Base-by-base conservation (phyloP, 2,113 vertebrate species). In the Grus americana region DNA sequence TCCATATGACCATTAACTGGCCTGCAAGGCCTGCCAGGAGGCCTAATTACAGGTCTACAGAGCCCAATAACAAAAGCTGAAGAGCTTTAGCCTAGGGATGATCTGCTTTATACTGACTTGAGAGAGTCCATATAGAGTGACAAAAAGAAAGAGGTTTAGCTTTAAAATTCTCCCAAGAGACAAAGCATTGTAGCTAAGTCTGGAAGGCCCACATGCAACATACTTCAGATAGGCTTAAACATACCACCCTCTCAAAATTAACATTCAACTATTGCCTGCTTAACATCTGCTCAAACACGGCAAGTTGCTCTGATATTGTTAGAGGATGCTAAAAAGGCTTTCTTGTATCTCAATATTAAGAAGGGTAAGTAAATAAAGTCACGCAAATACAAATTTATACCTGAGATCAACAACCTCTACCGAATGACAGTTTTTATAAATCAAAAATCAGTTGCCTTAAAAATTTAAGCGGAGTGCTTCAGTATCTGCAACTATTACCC, bases 11-110 rank as follows among this genome's bases (percentile, higher is more conserved):
- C 98, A 98, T 98, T 98, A 99, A 98, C 98, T 97, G 98, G 98
- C 98, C 99, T 98, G 98, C 98, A 98, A 98, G 99, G 98, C 98
- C 98, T 99, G 99, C 99, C 99, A 98, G 98, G 98, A 99, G 99
- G 99, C 98, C 99, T 99, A 98, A 99, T 99, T 99, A 99, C 98
- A 99, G 99, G 98, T 98, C 99, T 99, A 98, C 99, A 98, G 99
- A 99, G 99, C 99, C 99, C 98, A 98, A 98, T 98, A 98, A 99
- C 99, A 99, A 99, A 99, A 98, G 99, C 98, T 98, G 98, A 98
- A 98, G 99, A 98, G 99, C 98, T 99, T 99, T 99, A 99, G 99
- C 98, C 98, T 98, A 98, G 98, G 99, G 99, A 99, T 99, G 99
- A 99, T 99, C 99, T 99, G 99, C 99, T 99, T 99, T 99, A 98